Evolutionary conservation across 2,888 invertebrate genomes (phyloP).

Genomic region (Trichacis sp.): DNA sequence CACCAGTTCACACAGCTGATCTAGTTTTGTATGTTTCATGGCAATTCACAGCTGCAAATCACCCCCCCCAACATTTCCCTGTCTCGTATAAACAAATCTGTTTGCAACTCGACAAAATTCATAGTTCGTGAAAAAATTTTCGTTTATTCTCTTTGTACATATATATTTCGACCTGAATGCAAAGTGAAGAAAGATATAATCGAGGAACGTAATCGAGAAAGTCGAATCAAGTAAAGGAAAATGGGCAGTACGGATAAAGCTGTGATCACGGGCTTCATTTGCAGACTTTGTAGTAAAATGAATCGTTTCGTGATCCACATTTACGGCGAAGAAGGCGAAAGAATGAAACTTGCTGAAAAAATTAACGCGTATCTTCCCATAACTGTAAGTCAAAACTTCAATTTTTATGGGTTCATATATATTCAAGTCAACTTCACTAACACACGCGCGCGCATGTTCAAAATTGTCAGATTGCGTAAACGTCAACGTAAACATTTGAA

Average conservation of each 20-base stretch:
- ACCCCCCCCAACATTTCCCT: not conserved
- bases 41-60: not conserved
- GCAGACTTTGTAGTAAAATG: constrained; percentile 88
- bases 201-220: not conserved
- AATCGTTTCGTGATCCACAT: constrained; percentile 86
- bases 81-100: not conserved
- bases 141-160: too few species aligned
- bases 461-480: too few species aligned
- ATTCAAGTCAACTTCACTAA: too few species aligned
- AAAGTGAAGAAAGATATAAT: too few species aligned
- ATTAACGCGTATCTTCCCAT: constrained; percentile 85
- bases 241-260: constrained; percentile 89
- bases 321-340: constrained; percentile 83
- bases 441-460: too few species aligned
- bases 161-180: not conserved
- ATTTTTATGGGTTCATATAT: too few species aligned
- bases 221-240: constrained; percentile 42
- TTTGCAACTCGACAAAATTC: too few species aligned
- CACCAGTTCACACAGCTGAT: not conserved
- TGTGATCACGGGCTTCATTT: constrained; percentile 85
- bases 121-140: too few species aligned
- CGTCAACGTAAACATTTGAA: too few species aligned
- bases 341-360: constrained; percentile 82
- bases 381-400: constrained; percentile 72
- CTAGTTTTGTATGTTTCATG: too few species aligned